phyloP scores from a whole-genome alignment of 2,888 invertebrate genomes.

The Parnassius glacialis region DNA sequence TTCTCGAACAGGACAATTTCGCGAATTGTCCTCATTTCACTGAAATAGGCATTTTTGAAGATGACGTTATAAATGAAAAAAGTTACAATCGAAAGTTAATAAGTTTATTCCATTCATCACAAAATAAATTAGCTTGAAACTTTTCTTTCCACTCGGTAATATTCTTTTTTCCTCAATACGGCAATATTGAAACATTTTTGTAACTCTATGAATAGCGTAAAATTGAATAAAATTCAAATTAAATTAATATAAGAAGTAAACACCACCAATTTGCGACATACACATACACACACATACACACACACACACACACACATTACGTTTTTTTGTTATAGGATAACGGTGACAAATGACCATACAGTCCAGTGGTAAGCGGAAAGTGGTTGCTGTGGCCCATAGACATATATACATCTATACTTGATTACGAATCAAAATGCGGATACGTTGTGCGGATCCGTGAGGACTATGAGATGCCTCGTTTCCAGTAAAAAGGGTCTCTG shows the following conservation, averaged over 20 bases:
- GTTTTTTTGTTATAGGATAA: too few species aligned
- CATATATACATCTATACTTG: too few species aligned
- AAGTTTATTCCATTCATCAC: constrained; percentile 80
- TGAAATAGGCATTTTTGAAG: constrained; percentile 71
- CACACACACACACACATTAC: too few species aligned
- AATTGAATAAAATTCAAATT: neutral
- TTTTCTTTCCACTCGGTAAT: constrained; percentile 46
- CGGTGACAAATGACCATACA: too few species aligned
- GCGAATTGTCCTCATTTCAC: constrained; percentile 73
- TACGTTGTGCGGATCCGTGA: too few species aligned
- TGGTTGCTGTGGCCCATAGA: too few species aligned
- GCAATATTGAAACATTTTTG: neutral
- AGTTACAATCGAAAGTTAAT: constrained; percentile 77
- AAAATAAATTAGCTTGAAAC: constrained; percentile 57
- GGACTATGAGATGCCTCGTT: too few species aligned
- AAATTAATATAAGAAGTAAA: too few species aligned
- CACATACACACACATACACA: neutral
- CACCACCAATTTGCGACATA: neutral
- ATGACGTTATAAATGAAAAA: constrained; percentile 79
- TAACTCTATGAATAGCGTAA: neutral
- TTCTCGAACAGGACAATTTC: constrained; percentile 73
- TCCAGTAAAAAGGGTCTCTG: too few species aligned
- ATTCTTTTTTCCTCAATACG: constrained; percentile 6
- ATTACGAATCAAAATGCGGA: too few species aligned
- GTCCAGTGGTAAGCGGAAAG: too few species aligned